A percentile compares a stretch with the other conserved stretches of the same genome.
These are phyloP conservation scores for Hemiscyllium ocellatum DNA, from an alignment of 2,113 vertebrate genomes.

Conservation along the genomic window DNA sequence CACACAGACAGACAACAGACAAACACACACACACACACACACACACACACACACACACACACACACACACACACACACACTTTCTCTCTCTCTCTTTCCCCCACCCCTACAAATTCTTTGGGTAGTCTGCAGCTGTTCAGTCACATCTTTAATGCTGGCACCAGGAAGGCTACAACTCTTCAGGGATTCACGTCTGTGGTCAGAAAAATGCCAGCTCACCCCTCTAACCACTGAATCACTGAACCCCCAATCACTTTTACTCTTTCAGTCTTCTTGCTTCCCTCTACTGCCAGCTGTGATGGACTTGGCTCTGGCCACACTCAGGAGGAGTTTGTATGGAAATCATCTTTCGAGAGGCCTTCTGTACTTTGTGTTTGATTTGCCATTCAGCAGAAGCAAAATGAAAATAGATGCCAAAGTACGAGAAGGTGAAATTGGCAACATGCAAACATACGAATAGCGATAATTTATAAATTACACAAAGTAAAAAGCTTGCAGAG, in stretches of 20 bases:
- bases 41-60: too few species aligned
- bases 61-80: too few species aligned
- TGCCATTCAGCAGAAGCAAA: not conserved
- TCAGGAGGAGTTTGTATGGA: not conserved
- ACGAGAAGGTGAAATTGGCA: not conserved
- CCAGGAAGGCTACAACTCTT: not conserved
- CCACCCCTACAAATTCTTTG: too few species aligned
- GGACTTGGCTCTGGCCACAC: too few species aligned
- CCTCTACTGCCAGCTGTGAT: too few species aligned
- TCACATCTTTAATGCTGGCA: not conserved
- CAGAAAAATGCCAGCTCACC: not conserved
- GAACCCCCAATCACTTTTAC: too few species aligned
- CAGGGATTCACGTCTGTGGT: not conserved
- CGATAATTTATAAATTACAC: not conserved
- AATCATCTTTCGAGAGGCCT: not conserved
- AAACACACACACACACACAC: too few species aligned
- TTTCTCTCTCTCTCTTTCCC: too few species aligned
- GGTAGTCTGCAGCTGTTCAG: too few species aligned
- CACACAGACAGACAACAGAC: too few species aligned
- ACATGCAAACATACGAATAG: not conserved
- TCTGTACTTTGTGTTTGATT: not conserved
- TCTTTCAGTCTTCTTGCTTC: too few species aligned
- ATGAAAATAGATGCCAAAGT: not conserved
- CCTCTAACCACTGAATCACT: too few species aligned
- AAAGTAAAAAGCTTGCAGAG: not conserved